phyloP scores from a whole-genome alignment of 2,797 vertebrate genomes.

The Scleropages formosus region DNA sequence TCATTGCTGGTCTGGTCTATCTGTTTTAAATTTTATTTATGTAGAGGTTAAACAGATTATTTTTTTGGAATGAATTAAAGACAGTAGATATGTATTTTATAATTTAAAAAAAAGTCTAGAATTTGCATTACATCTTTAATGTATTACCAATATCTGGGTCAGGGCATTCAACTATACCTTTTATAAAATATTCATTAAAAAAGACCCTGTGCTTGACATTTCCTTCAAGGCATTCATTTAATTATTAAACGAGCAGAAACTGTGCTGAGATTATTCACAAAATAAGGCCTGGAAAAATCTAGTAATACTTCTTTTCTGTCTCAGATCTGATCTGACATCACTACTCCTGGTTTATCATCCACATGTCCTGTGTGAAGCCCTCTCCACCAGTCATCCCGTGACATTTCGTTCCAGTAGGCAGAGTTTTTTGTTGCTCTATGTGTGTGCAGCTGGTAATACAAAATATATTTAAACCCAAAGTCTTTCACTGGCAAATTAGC shows the following conservation, averaged over 20 bases:
- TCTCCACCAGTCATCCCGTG: background rate
- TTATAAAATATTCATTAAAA: conserved; percentile 22
- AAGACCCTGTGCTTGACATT: background rate
- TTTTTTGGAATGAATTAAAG: too few species aligned
- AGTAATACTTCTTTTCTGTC: background rate
- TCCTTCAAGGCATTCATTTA: conserved; percentile 1
- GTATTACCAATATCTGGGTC: conserved; percentile 8
- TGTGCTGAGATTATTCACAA: background rate
- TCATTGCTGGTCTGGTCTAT: too few species aligned
- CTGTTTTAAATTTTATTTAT: too few species aligned
- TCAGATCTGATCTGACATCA: background rate
- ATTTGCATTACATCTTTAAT: conserved; percentile 3
- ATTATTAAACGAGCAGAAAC: background rate
- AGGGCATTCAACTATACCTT: conserved; percentile 2
- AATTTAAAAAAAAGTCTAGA: background rate
- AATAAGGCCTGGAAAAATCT: background rate
- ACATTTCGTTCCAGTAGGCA: background rate
- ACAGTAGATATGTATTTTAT: background rate
- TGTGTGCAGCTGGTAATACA: background rate
- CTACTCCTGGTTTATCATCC: background rate
- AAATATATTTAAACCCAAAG: background rate
- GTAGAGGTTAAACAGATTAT: too few species aligned
- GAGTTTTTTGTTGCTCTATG: background rate
- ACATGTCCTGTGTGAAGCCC: background rate
- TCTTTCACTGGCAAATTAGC: background rate